Base-by-base conservation (phyloP, 1,140 invertebrate genomes). In the Pristionchus pacificus region DNA sequence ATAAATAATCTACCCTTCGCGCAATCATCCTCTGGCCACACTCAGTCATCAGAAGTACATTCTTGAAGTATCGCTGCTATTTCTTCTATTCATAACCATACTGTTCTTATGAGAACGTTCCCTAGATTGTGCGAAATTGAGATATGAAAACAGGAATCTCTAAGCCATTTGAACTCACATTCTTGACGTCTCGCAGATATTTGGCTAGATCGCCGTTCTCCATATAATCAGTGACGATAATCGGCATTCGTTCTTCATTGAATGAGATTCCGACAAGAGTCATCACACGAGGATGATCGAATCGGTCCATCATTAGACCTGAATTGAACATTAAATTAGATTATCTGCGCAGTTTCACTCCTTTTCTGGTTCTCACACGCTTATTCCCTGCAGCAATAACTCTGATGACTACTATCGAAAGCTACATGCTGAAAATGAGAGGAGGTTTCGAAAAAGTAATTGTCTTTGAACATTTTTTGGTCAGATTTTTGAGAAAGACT, bases 141-240 rank as follows among this genome's bases (percentile, higher is more conserved):
- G n/a, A n/a, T n/a, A n/a, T n/a, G n/a, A n/a, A n/a, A n/a, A n/a
- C n/a, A n/a, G n/a, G n/a, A n/a, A n/a, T n/a, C n/a, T n/a, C n/a
- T n/a, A n/a, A n/a, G n/a, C n/a, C n/a, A n/a, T n/a, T n/a, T n/a
- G n/a, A n/a, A n/a, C 69, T 68, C 13, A 33, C 33, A 58, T 68
- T 73, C 27, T 64, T 27, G 19, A 57, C 32, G 29, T 73, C 60
- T 32, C n/a, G 24, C n/a, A 73, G 69, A 32, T 49, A 73, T 1
- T 6, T 68, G 27, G 38, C 66, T 60, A 73, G 59, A 32, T 73
- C 71, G 24, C 71, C 71, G 13, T 73, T 73, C n/a, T 29, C 49
- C 71, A 73, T 73, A 27, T 61, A 73, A 15, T 73, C 71, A 2
- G 71, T 73, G 15, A 73, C 31, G 10, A 73, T 69, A 13, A 73